Evolutionary conservation across 2,888 invertebrate species (phyloP), one percentile per base, ranked within the genome.

Genomic region (Caradrina kadenii): DNA sequence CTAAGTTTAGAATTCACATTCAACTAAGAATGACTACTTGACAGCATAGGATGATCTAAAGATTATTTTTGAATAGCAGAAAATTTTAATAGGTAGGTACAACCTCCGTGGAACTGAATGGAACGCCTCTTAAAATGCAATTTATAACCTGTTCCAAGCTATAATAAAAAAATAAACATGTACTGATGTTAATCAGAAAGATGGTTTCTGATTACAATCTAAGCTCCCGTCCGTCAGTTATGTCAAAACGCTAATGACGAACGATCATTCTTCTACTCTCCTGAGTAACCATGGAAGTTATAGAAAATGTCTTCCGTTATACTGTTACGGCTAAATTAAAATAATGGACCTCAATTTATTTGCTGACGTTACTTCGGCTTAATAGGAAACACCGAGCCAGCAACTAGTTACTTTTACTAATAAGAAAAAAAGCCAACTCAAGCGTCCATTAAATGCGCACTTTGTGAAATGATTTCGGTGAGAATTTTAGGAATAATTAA

Each of bases 341-440:
- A 86, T 87, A 88, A 88, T 88, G 84, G 76, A 69, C 61, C 64
- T 70, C 81, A 83, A 87, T 88, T 86, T 87, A 86, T 87, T 86
- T 79, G 79, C 75, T 69, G 81, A 80, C 74, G 64, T 79, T 79
- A 76, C 80, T 73, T 69, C n/a, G 39, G 59, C 76, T 79, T 82
- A 81, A 83, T 83, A 80, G 79, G 35, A 79, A 79, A 73, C 81
- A 63, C 70, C 71, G 67, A 74, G 64, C 75, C 61, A 71, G 70
- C 64, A 26, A 66, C 65, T 72, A 79, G 82, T 68, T 59, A 76
- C 69, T 77, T 68, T 63, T 66, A 72, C 68, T 79, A 74, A 74
- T 75, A 81, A 76, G 71, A 79, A 84, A 82, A 82, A 79, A 76
- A 76, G 68, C 66, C 71, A 63, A 73, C 54, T 76, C 67, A 1